Evolutionary conservation across 2,797 vertebrate genomes (phyloP).

Genomic region (Anguilla obscura): DNA sequence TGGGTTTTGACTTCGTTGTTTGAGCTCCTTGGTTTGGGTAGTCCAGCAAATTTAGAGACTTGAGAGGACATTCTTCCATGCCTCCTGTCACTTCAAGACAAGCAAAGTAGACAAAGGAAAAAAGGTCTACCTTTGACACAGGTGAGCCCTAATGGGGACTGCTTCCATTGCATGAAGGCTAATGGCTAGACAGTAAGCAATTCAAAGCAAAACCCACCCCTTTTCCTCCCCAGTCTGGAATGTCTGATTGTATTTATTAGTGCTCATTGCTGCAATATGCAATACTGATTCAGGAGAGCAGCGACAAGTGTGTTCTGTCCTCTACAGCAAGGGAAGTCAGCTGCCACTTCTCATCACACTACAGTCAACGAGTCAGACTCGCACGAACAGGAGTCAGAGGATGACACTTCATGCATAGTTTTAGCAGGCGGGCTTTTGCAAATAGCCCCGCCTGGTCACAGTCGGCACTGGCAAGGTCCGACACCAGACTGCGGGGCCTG

Average conservation of each 20-base stretch:
- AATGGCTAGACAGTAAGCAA: constrained; percentile 99
- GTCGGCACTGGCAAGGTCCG: neutral
- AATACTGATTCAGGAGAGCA: too few relatives aligned
- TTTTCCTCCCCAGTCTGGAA: neutral
- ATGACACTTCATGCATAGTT: neutral
- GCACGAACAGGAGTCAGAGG: neutral
- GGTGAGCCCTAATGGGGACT: constrained; percentile 98
- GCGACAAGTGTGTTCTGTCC: too few relatives aligned
- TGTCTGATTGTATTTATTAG: neutral
- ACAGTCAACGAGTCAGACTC: neutral
- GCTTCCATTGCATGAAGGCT: constrained; percentile 94
- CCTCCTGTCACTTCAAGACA: constrained; percentile 99
- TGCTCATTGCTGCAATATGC: neutral
- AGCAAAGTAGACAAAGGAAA: constrained; percentile 99
- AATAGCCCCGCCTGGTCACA: neutral
- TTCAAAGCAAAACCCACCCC: neutral
- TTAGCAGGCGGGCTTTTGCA: neutral
- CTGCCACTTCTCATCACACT: neutral
- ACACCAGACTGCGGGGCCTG: constrained; percentile 4
- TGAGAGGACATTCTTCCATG: constrained; percentile 98
- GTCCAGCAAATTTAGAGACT: constrained; percentile 92
- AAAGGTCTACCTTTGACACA: constrained; percentile 99
- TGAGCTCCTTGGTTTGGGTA: constrained; percentile 85
- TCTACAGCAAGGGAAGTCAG: too few relatives aligned
- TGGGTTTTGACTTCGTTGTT: constrained; percentile 49